These are phyloP conservation scores for Sclerodermus sp. DNA, from an alignment of 2,888 invertebrate genomes.

Conservation along the genomic window DNA sequence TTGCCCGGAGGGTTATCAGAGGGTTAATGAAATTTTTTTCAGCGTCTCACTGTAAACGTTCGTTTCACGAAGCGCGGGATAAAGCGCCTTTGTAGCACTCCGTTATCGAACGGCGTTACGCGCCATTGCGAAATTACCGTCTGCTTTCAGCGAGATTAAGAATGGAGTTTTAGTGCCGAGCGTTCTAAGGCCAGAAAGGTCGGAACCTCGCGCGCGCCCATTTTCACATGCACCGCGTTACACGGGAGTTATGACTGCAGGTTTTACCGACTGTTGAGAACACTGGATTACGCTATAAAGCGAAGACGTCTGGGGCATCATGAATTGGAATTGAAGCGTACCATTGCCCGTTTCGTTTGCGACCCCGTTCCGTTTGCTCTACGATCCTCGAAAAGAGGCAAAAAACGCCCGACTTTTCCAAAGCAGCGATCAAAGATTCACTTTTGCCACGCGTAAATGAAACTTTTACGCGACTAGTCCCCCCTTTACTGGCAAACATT, in stretches of 20 bases:
- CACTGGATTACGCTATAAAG: conserved; percentile 22
- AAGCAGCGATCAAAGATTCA: too few species aligned
- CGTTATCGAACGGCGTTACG: conserved; percentile 36
- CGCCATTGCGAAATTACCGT: conserved; percentile 40
- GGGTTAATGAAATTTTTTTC: conserved; percentile 22
- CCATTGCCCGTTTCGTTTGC: conserved; percentile 10
- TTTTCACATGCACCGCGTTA: conserved; percentile 35
- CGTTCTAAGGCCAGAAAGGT: conserved; percentile 14
- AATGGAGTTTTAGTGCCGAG: conserved; percentile 36
- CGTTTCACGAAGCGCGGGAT: conserved; percentile 4
- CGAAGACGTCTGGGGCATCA: conserved; percentile 16
- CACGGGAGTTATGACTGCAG: conserved; percentile 30
- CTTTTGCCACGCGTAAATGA: too few species aligned
- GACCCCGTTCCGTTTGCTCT: too few species aligned
- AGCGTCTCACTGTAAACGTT: conserved; percentile 10
- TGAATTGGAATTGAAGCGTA: conserved; percentile 31
- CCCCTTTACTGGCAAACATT: too few species aligned
- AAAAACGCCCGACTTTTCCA: too few species aligned
- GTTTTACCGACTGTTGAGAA: conserved; percentile 24
- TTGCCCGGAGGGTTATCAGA: conserved; percentile 17
- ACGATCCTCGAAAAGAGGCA: too few species aligned
- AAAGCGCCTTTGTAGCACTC: conserved; percentile 14
- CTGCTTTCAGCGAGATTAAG: conserved; percentile 51
- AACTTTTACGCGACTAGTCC: too few species aligned
- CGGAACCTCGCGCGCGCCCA: conserved; percentile 27